These are phyloP conservation scores for Carassius auratus DNA, from an alignment of 2,113 vertebrate genomes.

Conservation along the genomic window DNA sequence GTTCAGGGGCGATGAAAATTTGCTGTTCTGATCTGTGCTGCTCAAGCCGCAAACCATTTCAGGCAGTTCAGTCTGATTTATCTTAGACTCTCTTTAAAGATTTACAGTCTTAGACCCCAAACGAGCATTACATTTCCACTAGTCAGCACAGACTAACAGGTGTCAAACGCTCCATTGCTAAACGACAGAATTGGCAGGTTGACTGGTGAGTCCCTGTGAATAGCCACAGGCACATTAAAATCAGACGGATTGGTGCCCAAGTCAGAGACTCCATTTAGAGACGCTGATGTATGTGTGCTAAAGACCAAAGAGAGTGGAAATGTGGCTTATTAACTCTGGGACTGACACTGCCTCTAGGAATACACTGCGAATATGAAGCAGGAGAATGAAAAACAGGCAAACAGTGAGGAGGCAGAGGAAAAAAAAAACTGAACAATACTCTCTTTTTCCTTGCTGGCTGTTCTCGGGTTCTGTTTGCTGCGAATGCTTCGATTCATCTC, in stretches of 20 bases:
- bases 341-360: conserved; percentile 47
- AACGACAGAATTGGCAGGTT: conserved; percentile 32
- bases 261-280: conserved; percentile 59
- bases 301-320: conserved; percentile 60
- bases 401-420: background rate
- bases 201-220: conserved; percentile 44
- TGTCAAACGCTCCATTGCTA: conserved; percentile 45
- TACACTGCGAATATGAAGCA: conserved; percentile 4
- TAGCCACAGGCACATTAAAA: conserved; percentile 65
- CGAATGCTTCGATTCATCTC: conserved; percentile 42
- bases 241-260: conserved; percentile 45
- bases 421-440: conserved; percentile 17
- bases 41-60: too few species aligned
- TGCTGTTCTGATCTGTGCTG: too few species aligned
- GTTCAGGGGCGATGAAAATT: too few species aligned
- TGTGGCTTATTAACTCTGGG: conserved; percentile 39
- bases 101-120: conserved; percentile 14
- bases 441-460: conserved; percentile 11
- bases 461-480: conserved; percentile 13
- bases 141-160: conserved; percentile 47
- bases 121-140: conserved; percentile 28
- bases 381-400: conserved; percentile 6
- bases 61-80: too few species aligned
- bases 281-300: conserved; percentile 68
- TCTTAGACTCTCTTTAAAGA: background rate